Evolutionary conservation across 2,797 vertebrate species (phyloP).

Genomic region (Melanotaenia pygmaea): DNA sequence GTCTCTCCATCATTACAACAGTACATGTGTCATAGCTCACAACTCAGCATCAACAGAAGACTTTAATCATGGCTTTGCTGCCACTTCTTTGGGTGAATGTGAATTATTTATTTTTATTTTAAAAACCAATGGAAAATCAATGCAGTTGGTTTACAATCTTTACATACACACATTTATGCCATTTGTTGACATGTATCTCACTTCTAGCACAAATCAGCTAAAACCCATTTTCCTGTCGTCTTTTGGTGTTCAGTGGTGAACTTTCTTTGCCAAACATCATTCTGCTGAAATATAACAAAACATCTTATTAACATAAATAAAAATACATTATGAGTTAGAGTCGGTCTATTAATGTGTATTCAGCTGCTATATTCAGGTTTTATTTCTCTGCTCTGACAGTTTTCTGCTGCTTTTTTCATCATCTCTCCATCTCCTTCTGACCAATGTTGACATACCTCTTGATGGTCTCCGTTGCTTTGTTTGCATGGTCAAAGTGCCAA

Average conservation of each 20-base stretch:
- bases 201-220: not conserved
- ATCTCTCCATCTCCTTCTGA: constrained; percentile 30
- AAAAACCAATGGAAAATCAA: not conserved
- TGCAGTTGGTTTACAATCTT: constrained; percentile 3
- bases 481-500: constrained; percentile 98
- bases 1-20: constrained; percentile 38
- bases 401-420: constrained; percentile 41
- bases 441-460: constrained; percentile 88
- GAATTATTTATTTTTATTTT: no score
- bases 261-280: not conserved
- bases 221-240: not conserved
- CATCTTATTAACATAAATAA: not conserved
- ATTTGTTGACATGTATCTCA: constrained; percentile 6
- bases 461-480: constrained; percentile 95
- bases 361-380: not conserved
- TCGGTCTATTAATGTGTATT: not conserved
- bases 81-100: constrained; percentile 3
- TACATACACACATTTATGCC: not conserved
- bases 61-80: constrained; percentile 15
- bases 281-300: not conserved
- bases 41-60: not conserved
- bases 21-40: constrained; percentile 7
- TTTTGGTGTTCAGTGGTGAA: not conserved
- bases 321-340: not conserved
- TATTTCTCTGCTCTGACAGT: not conserved